Conservation (phyloP, 2,113 vertebrate genomes). For the Zapornia atra region DNA sequence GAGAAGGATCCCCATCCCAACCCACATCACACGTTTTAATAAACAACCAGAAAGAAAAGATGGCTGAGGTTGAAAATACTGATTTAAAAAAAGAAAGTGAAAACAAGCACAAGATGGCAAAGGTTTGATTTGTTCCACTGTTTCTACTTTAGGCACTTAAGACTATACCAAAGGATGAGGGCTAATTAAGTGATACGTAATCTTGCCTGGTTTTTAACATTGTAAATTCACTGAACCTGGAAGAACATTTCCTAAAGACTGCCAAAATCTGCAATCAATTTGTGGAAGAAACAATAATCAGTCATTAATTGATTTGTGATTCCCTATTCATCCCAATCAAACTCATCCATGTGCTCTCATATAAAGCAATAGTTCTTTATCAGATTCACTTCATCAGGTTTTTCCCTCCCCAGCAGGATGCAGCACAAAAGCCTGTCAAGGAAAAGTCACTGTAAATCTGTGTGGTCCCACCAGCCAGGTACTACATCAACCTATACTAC, state of each 20-base stretch:
- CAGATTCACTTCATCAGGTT: neutral
- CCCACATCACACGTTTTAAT: fast-evolving
- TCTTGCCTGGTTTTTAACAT: slow-evolving; percentile 24
- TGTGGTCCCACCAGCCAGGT: neutral
- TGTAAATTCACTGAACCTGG: slow-evolving; percentile 20
- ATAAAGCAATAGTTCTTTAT: neutral
- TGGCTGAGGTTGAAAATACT: neutral
- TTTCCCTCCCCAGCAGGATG: neutral
- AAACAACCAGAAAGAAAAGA: neutral
- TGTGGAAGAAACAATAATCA: slow-evolving; percentile 64
- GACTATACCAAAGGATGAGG: neutral
- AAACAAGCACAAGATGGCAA: neutral
- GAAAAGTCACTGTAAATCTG: neutral
- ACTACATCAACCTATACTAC: neutral
- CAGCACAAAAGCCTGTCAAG: neutral
- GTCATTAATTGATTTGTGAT: slow-evolving; percentile 73
- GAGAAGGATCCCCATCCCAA: neutral
- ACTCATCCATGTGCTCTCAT: neutral
- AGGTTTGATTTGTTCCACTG: neutral
- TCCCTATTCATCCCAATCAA: slow-evolving; percentile 45
- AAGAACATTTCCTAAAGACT: slow-evolving; percentile 26
- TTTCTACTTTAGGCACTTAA: neutral
- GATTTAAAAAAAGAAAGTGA: no score
- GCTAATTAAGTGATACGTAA: slow-evolving; percentile 10
- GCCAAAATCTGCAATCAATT: slow-evolving; percentile 66